Evolutionary conservation across 1,140 invertebrate genomes (phyloP).

Genomic region (Dryas iulia): DNA sequence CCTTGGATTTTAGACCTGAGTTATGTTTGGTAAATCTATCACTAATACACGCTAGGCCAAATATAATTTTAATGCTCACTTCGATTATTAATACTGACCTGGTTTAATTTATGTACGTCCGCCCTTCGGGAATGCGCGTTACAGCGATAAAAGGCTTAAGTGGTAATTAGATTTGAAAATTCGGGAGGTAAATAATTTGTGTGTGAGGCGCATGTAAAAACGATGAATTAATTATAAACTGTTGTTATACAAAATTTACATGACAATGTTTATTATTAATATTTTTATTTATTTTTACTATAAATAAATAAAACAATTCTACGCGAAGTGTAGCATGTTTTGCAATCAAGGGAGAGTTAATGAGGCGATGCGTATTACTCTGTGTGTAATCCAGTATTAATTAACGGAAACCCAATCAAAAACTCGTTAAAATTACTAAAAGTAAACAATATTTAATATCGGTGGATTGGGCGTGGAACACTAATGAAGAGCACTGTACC

Average conservation of each 20-base stretch:
- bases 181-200: not conserved
- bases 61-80: constrained; percentile 62
- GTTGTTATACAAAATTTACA: too few species aligned
- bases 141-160: constrained; percentile 44
- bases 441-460: constrained; percentile 8
- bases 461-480: not conserved
- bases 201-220: not conserved
- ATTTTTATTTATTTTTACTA: too few species aligned
- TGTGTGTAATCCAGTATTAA: constrained; percentile 7
- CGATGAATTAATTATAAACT: not conserved
- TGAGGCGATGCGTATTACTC: not conserved
- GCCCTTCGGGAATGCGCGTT: constrained; percentile 38
- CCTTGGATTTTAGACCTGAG: constrained; percentile 68
- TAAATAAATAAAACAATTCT: not conserved
- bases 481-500: constrained; percentile 12
- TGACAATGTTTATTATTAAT: too few species aligned
- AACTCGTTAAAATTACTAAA: constrained; percentile 5
- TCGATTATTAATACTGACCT: constrained; percentile 58
- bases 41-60: constrained; percentile 50
- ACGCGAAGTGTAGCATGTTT: not conserved
- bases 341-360: constrained; percentile 1
- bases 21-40: constrained; percentile 75
- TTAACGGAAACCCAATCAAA: constrained; percentile 1
- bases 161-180: constrained; percentile 28
- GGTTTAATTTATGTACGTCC: constrained; percentile 41